Base-by-base conservation (phyloP, 2,797 vertebrate species). In the Astyanax mexicanus region DNA sequence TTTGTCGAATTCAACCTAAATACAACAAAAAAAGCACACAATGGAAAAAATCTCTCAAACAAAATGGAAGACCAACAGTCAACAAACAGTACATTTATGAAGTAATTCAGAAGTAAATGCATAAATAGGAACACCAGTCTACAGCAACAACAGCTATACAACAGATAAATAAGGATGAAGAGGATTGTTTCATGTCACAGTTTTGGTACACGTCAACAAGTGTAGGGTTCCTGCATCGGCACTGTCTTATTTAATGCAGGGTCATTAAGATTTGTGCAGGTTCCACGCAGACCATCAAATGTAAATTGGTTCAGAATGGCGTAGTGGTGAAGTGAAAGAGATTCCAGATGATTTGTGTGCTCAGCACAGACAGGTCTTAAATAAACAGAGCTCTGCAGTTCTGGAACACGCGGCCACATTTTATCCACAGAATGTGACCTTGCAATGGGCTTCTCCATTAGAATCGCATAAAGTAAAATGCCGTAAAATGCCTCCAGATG, bases 281-380 rank as follows among this genome's bases (percentile, higher is more conserved):
- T 83, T 87, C 89, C 89, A 88, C 44, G 70, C 86, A 92, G 91
- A 93, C 92, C 92, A 93, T 93, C 92, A 93, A 92, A 88, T 89
- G 85, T 83, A 89, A 92, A 92, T 93, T 88, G 89, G 84, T 87
- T 90, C 85, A 82, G 89, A 93, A 91, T 88, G 85, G 79, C 87
- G 78, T 69, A 76, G 85, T 88, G 77, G 83, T 85, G 84, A 85
- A 83, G 80, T 67, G 70, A 81, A 91, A 87, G 86, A 80, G 83
- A 87, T 89, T 92, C 90, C 89, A 90, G 89, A 92, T 92, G 90
- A 90, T 81, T 83, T 44, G 47, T 71, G 75, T 62, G 49, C 42
- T 73, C 80, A 80, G 78, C 80, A 84, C 87, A 84, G 83, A 88
- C 87, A 86, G 81, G 87, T 85, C 88, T 86, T 82, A 86, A 88